These are phyloP conservation scores for Adelges cooleyi DNA, from an alignment of 1,140 invertebrate species.

Conservation along the genomic window DNA sequence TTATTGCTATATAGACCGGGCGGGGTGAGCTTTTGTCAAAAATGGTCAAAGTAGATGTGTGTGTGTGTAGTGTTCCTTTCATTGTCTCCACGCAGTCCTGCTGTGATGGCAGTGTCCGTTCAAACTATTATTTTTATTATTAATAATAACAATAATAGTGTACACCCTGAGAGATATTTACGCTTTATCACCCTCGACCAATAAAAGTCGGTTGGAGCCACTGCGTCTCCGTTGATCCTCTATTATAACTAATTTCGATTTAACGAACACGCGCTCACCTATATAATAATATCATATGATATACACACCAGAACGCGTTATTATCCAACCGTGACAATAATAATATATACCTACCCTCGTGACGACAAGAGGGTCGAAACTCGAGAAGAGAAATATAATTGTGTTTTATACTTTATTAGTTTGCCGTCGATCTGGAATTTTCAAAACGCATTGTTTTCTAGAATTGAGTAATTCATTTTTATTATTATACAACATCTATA, in stretches of 20 bases:
- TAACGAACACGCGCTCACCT: constrained; percentile 1
- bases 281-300: neutral
- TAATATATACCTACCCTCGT: neutral
- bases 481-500: no score
- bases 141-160: neutral
- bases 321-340: neutral
- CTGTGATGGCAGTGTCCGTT: constrained; percentile 18
- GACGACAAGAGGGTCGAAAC: no score
- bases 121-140: constrained; percentile 21
- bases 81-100: constrained; percentile 22
- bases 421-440: no score
- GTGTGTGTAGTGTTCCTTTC: constrained; percentile 1
- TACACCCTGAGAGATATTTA: constrained; percentile 13
- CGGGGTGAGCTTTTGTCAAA: constrained; percentile 25
- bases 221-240: neutral
- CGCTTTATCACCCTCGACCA: constrained; percentile 26
- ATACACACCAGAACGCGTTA: neutral
- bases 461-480: no score
- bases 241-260: constrained; percentile 25
- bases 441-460: no score
- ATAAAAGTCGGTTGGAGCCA: constrained; percentile 1
- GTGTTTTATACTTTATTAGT: neutral
- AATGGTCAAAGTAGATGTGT: neutral
- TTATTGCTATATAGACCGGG: no score
- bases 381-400: constrained; percentile 13